Conservation (phyloP, 2,113 vertebrate genomes). For the Gorsachius goisagi region DNA sequence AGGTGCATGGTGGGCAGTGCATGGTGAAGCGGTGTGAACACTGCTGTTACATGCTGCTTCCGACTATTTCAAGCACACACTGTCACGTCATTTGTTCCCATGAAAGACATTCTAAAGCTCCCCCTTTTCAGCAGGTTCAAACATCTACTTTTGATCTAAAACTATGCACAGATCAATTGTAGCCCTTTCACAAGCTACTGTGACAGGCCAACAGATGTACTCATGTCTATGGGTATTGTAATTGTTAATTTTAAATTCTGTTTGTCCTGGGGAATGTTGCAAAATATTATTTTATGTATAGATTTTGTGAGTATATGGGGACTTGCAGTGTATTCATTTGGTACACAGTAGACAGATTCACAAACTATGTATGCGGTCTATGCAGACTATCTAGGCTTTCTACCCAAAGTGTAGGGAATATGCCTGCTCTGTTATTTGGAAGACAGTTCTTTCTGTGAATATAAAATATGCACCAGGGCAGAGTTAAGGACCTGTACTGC, state of each 20-base stretch:
- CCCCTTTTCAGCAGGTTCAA: not conserved
- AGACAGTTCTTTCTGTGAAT: not conserved
- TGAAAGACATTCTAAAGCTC: not conserved
- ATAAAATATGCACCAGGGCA: not conserved
- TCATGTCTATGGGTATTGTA: not conserved
- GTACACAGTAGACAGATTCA: not conserved
- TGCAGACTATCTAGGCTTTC: not conserved
- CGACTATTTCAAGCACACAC: not conserved
- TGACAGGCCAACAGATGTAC: not conserved
- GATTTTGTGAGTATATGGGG: not conserved
- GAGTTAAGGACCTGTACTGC: not conserved
- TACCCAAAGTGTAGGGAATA: not conserved
- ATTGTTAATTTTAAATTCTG: not conserved
- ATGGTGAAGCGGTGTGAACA: not conserved
- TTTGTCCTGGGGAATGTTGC: not conserved
- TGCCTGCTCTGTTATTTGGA: not conserved
- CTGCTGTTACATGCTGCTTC: not conserved
- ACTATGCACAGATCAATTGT: fast-evolving
- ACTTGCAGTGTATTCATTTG: not conserved
- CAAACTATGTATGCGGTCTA: fast-evolving
- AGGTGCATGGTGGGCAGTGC: fast-evolving
- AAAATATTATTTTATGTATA: not conserved
- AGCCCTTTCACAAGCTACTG: not conserved
- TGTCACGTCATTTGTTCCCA: fast-evolving
- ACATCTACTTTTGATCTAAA: not conserved